Evolutionary conservation across 23 tunicate species (phyloP).

Genomic region (Oikopleura dioica): DNA sequence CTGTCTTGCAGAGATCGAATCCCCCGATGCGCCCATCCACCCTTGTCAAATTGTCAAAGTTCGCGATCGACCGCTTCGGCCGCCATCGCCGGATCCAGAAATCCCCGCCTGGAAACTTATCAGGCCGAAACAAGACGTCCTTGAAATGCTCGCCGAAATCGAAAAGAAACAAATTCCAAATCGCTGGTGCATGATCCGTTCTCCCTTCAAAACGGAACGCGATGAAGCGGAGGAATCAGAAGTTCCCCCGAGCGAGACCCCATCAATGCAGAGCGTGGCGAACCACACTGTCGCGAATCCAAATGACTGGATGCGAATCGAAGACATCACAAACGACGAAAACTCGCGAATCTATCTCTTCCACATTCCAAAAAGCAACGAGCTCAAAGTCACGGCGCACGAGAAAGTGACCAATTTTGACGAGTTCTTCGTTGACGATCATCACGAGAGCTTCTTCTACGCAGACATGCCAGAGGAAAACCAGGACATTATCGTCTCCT

Average conservation of each 20-base stretch:
- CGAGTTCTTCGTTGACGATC: too few species aligned
- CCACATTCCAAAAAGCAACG: background rate
- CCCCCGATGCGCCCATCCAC: background rate
- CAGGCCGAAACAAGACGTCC: background rate
- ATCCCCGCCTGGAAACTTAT: constrained; percentile 2
- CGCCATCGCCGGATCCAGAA: background rate
- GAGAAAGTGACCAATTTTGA: too few species aligned
- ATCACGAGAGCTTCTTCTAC: background rate
- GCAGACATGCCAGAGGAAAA: background rate
- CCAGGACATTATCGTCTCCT: constrained; percentile 4
- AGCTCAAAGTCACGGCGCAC: background rate
- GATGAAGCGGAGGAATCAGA: background rate
- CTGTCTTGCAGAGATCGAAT: background rate
- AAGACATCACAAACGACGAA: background rate
- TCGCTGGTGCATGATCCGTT: background rate
- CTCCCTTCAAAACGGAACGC: background rate
- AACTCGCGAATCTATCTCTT: background rate
- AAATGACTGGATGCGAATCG: constrained; percentile 5
- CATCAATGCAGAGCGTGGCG: background rate
- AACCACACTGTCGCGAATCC: background rate
- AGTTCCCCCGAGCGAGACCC: too few species aligned
- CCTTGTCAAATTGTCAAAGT: constrained; percentile 11
- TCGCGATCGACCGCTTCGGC: background rate
- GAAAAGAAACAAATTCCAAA: background rate
- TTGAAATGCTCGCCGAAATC: background rate